Conservation (phyloP, 2,888 invertebrate species). For the Creontiades dilutus region DNA sequence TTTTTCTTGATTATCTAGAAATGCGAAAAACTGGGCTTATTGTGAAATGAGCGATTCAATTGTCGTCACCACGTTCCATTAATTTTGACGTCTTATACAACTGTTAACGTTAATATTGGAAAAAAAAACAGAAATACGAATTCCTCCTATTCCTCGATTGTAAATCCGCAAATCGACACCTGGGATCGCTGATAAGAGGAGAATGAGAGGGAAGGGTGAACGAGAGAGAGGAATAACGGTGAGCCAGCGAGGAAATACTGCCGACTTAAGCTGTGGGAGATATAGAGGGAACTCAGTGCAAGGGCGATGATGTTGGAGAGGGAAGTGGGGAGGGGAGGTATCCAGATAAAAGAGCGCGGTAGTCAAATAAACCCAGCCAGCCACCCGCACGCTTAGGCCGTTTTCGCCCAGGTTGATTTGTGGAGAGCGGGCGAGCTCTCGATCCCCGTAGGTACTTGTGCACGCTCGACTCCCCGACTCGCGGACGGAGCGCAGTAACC, state of each 20-base stretch:
- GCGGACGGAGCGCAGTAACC: not conserved
- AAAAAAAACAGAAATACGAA: too few species aligned
- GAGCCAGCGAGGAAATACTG: slow-evolving; percentile 26
- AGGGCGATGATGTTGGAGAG: not conserved
- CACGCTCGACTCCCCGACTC: slow-evolving; percentile 2
- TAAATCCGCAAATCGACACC: slow-evolving; percentile 59
- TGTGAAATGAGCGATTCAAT: too few species aligned
- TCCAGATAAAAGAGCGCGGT: slow-evolving; percentile 58
- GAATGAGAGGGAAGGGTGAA: not conserved
- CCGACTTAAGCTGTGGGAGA: slow-evolving; percentile 27
- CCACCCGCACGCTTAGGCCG: slow-evolving; percentile 18
- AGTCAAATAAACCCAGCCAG: slow-evolving; percentile 54
- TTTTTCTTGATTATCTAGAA: too few species aligned
- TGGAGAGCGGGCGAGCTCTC: slow-evolving; percentile 33
- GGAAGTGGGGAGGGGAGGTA: not conserved
- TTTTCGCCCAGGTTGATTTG: slow-evolving; percentile 26
- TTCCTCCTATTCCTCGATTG: slow-evolving; percentile 5
- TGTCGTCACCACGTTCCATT: too few species aligned
- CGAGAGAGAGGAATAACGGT: not conserved
- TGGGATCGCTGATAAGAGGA: slow-evolving; percentile 44
- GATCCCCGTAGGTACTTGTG: slow-evolving; percentile 32
- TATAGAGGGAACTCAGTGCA: not conserved
- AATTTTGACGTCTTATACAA: too few species aligned
- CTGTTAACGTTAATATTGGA: too few species aligned
- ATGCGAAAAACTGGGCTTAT: too few species aligned